Evolutionary conservation across 2,113 vertebrate species (phyloP).

Genomic region (Parus major): DNA sequence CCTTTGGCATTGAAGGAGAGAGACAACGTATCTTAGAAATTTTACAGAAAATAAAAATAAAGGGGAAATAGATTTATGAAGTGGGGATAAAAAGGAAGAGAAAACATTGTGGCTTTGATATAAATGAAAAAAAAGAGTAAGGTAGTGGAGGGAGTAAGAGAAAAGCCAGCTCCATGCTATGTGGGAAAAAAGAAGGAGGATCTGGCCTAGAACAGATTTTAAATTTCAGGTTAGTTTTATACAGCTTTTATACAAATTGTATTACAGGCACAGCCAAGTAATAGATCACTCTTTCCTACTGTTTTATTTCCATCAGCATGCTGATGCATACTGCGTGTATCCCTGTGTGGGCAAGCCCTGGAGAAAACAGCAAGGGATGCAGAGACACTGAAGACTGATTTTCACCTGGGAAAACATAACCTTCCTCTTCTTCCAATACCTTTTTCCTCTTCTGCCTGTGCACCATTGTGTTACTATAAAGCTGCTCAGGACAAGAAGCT

Average conservation of each 20-base stretch:
- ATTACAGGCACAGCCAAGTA: background rate
- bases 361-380: background rate
- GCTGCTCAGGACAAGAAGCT: background rate
- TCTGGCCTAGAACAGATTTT: background rate
- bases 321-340: background rate
- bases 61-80: background rate
- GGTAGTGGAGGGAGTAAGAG: background rate
- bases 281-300: background rate
- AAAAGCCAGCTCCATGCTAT: background rate
- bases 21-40: background rate
- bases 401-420: conserved; percentile 12
- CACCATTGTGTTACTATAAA: background rate
- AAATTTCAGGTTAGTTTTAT: background rate
- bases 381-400: background rate
- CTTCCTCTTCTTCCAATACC: background rate
- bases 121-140: background rate
- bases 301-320: background rate
- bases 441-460: background rate
- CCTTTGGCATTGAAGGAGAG: background rate
- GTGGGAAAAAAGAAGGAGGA: background rate
- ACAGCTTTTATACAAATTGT: background rate
- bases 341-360: background rate
- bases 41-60: background rate
- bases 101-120: background rate
- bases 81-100: background rate